Percentiles rank a stretch among this genome's conserved stretches.
Evolutionary conservation across 2,113 vertebrate species (phyloP).

Genomic region (Rhinichthys klamathensis): DNA sequence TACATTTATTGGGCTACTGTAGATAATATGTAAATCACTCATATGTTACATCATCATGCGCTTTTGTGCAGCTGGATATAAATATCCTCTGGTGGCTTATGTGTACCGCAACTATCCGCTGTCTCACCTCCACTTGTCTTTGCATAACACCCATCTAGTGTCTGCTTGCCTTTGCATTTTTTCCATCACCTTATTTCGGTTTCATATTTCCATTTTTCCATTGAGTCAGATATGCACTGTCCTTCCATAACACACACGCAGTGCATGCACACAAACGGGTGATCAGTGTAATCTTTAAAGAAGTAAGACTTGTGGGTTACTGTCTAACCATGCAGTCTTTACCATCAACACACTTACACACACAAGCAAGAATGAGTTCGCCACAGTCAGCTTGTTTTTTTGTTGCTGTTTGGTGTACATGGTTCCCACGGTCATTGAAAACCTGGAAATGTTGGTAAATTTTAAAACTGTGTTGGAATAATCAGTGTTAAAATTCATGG

Average conservation of each 20-base stretch:
- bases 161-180: constrained; percentile 49
- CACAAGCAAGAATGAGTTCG: neutral
- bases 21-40: neutral
- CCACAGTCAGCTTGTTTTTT: neutral
- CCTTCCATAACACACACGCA: neutral
- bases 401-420: neutral
- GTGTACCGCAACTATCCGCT: constrained; percentile 10
- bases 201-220: constrained; percentile 55
- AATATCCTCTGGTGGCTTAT: constrained; percentile 4
- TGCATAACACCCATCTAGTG: constrained; percentile 44
- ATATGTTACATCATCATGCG: constrained; percentile 1
- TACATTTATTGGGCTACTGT: neutral
- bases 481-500: neutral
- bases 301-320: neutral
- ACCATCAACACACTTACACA: constrained; percentile 3
- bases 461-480: neutral
- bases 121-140: constrained; percentile 38
- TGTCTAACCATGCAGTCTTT: neutral
- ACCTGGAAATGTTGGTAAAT: neutral
- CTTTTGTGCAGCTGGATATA: constrained; percentile 22
- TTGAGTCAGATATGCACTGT: constrained; percentile 25
- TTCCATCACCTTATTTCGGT: constrained; percentile 53
- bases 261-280: neutral
- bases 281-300: constrained; percentile 8
- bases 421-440: constrained; percentile 1